A percentile compares a stretch with the other conserved stretches of the same genome.
Conservation (phyloP, 1,140 invertebrate genomes). For the Drosophila navojoa region DNA sequence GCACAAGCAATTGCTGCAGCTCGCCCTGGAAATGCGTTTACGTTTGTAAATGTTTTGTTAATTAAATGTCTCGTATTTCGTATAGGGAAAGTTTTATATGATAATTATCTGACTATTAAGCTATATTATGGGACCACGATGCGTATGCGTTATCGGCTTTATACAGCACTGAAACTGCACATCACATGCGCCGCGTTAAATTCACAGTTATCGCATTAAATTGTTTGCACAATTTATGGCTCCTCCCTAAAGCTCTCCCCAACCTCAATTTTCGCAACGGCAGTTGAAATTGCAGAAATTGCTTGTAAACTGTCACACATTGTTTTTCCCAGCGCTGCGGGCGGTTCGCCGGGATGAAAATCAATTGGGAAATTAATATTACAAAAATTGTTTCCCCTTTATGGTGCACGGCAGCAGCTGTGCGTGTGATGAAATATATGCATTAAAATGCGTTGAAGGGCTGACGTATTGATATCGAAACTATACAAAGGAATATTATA, state of each 20-base stretch:
- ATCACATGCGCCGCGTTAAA: constrained; percentile 35
- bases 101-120: constrained; percentile 52
- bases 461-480: not conserved
- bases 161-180: constrained; percentile 29
- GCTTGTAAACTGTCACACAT: constrained; percentile 40
- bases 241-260: not conserved
- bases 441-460: not conserved
- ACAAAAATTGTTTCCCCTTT: constrained; percentile 5
- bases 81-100: constrained; percentile 39
- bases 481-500: not conserved
- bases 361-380: constrained; percentile 11
- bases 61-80: not conserved
- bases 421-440: not conserved
- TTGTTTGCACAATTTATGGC: constrained; percentile 30
- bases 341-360: constrained; percentile 5
- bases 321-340: constrained; percentile 1
- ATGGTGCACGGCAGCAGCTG: not conserved
- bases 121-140: constrained; percentile 47
- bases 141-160: constrained; percentile 58
- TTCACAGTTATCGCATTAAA: constrained; percentile 38
- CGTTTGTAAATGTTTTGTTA: not conserved
- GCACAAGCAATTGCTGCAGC: constrained; percentile 74
- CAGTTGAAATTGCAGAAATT: constrained; percentile 26
- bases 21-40: constrained; percentile 62
- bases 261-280: not conserved